Evolutionary conservation across 1,140 invertebrate genomes (phyloP).

Genomic region (Drosophila parvula): DNA sequence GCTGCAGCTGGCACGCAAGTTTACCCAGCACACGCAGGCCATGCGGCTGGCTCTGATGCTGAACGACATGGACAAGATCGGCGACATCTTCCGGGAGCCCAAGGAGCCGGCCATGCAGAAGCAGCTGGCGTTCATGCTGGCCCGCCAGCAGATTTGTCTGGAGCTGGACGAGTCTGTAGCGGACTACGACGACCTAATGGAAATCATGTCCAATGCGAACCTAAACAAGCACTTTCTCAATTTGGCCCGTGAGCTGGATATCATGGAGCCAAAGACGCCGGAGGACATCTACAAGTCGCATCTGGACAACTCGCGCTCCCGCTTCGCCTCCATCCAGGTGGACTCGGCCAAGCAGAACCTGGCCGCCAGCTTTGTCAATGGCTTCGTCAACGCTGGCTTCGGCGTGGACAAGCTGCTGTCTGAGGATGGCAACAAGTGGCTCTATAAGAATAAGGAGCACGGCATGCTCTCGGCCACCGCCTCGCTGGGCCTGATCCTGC

Average conservation of each 20-base stretch:
- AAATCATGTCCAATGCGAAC: slow-evolving; percentile 98
- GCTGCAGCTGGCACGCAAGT: slow-evolving; percentile 95
- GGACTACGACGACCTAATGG: slow-evolving; percentile 95
- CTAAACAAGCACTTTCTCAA: slow-evolving; percentile 98
- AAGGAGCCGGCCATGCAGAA: slow-evolving; percentile 86
- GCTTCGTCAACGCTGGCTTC: slow-evolving; percentile 99
- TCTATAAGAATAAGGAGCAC: slow-evolving; percentile 99
- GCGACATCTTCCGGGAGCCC: slow-evolving; percentile 75
- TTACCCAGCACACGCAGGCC: slow-evolving; percentile 96
- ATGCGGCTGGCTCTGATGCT: slow-evolving; percentile 97
- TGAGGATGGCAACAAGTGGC: slow-evolving; percentile 99
- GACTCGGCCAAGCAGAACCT: slow-evolving; percentile 98
- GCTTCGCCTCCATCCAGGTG: slow-evolving; percentile 92
- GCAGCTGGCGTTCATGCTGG: slow-evolving; percentile 98
- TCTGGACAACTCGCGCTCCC: slow-evolving; percentile 94
- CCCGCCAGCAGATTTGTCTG: slow-evolving; percentile 96
- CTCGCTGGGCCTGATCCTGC: slow-evolving; percentile 94
- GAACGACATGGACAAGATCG: slow-evolving; percentile 88
- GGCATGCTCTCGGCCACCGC: slow-evolving; percentile 99
- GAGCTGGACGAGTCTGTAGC: slow-evolving; percentile 88
- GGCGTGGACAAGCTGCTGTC: slow-evolving; percentile 98
- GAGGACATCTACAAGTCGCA: slow-evolving; percentile 99
- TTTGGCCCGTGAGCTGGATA: slow-evolving; percentile 98
- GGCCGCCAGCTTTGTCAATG: slow-evolving; percentile 99
- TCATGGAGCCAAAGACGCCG: slow-evolving; percentile 99